These are phyloP conservation scores for Labeo rohita DNA, from an alignment of 2,113 vertebrate species.

Conservation along the genomic window DNA sequence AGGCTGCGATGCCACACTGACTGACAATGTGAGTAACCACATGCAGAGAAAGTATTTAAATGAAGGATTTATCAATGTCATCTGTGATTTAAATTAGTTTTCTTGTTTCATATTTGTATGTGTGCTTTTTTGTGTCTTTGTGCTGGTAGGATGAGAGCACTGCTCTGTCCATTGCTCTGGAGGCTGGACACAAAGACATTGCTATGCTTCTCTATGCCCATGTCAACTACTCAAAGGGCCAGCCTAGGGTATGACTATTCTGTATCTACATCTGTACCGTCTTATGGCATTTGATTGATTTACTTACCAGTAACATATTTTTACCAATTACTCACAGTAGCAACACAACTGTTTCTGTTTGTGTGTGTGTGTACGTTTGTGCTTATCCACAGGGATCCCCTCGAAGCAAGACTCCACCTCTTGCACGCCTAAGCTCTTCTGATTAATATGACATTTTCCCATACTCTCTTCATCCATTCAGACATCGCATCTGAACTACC, in stretches of 20 bases:
- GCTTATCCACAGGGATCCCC: constrained; percentile 77
- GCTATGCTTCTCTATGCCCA: constrained; percentile 94
- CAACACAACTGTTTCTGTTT: background rate
- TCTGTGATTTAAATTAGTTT: background rate
- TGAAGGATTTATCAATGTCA: background rate
- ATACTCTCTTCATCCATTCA: background rate
- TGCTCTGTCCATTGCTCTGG: constrained; percentile 93
- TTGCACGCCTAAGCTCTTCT: constrained; percentile 78
- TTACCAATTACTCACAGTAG: background rate
- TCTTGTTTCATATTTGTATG: background rate
- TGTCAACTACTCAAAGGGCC: constrained; percentile 90
- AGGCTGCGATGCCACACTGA: constrained; percentile 86
- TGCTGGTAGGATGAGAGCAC: constrained; percentile 89
- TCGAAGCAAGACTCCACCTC: constrained; percentile 81
- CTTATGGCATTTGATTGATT: background rate
- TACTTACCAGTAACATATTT: background rate
- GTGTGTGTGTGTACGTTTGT: constrained; percentile 42
- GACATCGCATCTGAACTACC: background rate
- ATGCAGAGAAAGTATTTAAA: background rate
- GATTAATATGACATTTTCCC: constrained; percentile 70
- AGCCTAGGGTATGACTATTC: constrained; percentile 78
- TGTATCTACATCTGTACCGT: background rate
- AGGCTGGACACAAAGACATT: constrained; percentile 95
- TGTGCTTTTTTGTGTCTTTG: constrained; percentile 18
- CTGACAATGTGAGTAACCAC: constrained; percentile 84